phyloP scores from a whole-genome alignment of 2,888 invertebrate species.

The Zonitis immaculata region DNA sequence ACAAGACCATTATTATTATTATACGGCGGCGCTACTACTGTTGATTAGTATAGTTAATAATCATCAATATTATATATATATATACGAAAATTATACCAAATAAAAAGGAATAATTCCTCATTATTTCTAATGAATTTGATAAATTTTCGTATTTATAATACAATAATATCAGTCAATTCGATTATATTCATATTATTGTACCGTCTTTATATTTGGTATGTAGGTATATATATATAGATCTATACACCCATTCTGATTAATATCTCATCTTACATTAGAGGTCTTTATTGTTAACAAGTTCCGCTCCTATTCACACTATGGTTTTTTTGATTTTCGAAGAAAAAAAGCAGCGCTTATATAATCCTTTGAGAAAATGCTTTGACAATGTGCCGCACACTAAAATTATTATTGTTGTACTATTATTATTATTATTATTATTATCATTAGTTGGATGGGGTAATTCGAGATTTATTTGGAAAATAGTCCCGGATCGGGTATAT shows the following conservation, averaged over 20 bases:
- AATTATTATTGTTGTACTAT: slow-evolving; percentile 8
- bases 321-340: slow-evolving; percentile 11
- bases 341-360: slow-evolving; percentile 12
- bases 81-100: background rate
- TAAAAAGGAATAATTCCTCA: background rate
- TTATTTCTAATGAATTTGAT: background rate
- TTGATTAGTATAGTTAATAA: background rate
- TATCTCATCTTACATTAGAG: slow-evolving; percentile 15
- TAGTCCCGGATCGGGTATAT: slow-evolving; percentile 4
- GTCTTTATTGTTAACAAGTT: slow-evolving; percentile 13
- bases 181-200: background rate
- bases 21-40: slow-evolving; percentile 21
- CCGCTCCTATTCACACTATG: slow-evolving; percentile 18
- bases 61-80: background rate
- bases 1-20: slow-evolving; percentile 15
- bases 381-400: slow-evolving; percentile 13
- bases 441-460: background rate
- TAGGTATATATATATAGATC: too few relatives aligned
- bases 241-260: slow-evolving; percentile 17
- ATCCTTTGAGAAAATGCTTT: slow-evolving; percentile 17
- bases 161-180: background rate
- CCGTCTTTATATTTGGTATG: too few relatives aligned
- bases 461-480: slow-evolving; percentile 9
- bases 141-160: background rate
- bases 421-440: background rate